Conservation (phyloP, 2,888 invertebrate species). For the Gnatocerus cornutus region DNA sequence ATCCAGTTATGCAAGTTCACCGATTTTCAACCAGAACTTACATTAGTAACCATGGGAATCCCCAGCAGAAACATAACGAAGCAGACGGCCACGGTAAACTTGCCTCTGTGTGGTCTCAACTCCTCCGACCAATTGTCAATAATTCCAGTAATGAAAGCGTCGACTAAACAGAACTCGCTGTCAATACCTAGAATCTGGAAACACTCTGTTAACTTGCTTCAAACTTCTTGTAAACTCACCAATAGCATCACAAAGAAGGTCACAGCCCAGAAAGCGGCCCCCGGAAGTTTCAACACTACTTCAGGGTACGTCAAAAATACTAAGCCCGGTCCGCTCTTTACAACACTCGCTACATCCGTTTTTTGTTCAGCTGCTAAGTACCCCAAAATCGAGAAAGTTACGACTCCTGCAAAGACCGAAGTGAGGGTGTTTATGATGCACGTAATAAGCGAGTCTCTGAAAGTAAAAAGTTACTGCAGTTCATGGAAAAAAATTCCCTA, state of each 20-base stretch:
- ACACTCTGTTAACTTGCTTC: neutral
- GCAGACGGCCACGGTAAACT: slow-evolving; percentile 83
- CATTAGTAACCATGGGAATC: slow-evolving; percentile 90
- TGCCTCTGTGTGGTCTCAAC: slow-evolving; percentile 75
- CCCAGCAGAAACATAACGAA: slow-evolving; percentile 88
- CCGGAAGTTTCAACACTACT: slow-evolving; percentile 82
- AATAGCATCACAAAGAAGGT: slow-evolving; percentile 84
- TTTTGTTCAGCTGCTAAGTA: slow-evolving; percentile 77
- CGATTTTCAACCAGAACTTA: slow-evolving; percentile 62
- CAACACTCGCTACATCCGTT: slow-evolving; percentile 72
- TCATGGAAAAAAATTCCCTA: slow-evolving; percentile 61
- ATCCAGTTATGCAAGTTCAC: neutral
- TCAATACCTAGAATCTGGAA: slow-evolving; percentile 81
- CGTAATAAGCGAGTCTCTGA: slow-evolving; percentile 81
- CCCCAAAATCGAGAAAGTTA: slow-evolving; percentile 84
- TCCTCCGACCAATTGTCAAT: slow-evolving; percentile 76
- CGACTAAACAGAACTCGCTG: slow-evolving; percentile 82
- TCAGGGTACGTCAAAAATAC: slow-evolving; percentile 85
- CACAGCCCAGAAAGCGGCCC: slow-evolving; percentile 80
- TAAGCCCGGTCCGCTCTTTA: slow-evolving; percentile 80
- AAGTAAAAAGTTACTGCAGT: slow-evolving; percentile 47
- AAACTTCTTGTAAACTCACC: slow-evolving; percentile 68
- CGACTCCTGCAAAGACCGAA: slow-evolving; percentile 82
- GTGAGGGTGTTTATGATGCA: slow-evolving; percentile 83
- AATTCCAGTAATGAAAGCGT: slow-evolving; percentile 76